Percentiles rank a stretch among this genome's conserved stretches.
Evolutionary conservation across 1,140 invertebrate species (phyloP).

Genomic region (Schlechtendalia chinensis): DNA sequence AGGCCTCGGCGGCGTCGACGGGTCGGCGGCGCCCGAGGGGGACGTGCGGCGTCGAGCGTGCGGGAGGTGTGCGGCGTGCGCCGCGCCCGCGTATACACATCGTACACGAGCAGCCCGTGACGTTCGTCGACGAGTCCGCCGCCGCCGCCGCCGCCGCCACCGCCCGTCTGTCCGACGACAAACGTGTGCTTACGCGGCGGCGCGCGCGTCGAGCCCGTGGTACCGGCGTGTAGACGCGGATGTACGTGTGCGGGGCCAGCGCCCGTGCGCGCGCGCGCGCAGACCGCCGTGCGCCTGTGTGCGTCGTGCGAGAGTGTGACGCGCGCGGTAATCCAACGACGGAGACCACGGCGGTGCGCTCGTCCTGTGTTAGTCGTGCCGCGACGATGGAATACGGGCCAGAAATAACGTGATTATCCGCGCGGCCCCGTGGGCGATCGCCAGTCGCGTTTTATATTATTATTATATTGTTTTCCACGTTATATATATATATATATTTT

Average conservation of each 20-base stretch:
- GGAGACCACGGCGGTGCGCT: constrained; percentile 40
- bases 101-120: too few relatives aligned
- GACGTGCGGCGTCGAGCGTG: not conserved
- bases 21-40: not conserved
- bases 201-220: constrained; percentile 27
- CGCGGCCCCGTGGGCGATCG: constrained; percentile 44
- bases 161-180: too few relatives aligned
- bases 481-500: too few relatives aligned
- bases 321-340: constrained; percentile 47
- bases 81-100: not conserved
- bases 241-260: not conserved
- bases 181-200: not conserved
- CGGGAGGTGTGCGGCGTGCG: too few relatives aligned
- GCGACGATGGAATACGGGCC: constrained; percentile 48
- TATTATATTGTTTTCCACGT: constrained; percentile 10
- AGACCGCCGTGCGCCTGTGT: not conserved
- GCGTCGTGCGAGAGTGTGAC: constrained; percentile 40
- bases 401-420: constrained; percentile 47
- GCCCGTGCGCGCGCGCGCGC: not conserved
- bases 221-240: constrained; percentile 37
- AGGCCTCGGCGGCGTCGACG: not conserved
- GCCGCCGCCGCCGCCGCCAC: too few relatives aligned
- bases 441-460: constrained; percentile 36
- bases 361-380: constrained; percentile 44
- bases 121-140: too few relatives aligned